Evolutionary conservation across 2,113 vertebrate genomes (phyloP), one percentile per base, ranked within the genome.

Genomic region (Hucho hucho): DNA sequence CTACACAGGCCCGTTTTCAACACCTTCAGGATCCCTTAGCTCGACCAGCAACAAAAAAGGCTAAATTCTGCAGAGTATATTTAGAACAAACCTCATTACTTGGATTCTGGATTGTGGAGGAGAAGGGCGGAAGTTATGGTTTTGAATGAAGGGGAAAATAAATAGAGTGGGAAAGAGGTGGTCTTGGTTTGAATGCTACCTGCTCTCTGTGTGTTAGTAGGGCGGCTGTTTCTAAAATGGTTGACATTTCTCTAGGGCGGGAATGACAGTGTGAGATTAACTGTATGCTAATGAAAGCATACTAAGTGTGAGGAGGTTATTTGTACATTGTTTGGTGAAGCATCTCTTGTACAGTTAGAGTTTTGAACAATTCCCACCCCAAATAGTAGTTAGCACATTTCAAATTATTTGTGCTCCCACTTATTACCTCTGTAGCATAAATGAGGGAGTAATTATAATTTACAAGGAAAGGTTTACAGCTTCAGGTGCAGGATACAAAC

Each of bases 21-120:
- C 86, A 89, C 88, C 89, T 90, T 87, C 78, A 78, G 82, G 79
- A 88, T 82, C 82, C 83, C 86, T 86, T 78, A 86, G 84, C 84
- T 89, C 84, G 79, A 86, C 79, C 83, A 84, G 86, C 65, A 73
- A 69, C 58, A 70, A 81, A 79, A 47, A 66, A 64, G 77, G 72
- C 28, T 67, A 64, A 80, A 84, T 81, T 77, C 80, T 70, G 63
- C 0, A 0, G 77, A 78, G 85, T 88, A 87, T 87, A 85, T 87
- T 88, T 88, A 86, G 84, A 66, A 66, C 79, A 11, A 72, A 64
- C 47, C 81, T 79, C 71, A 74, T 85, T 80, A 76, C 72, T 61
- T 74, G 47, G 67, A 65, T 70, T 53, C 79, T 76, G 86, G 63
- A 75, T 79, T 78, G 77, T 5, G 0, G 72, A 64, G 72, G 74